Percentiles rank a stretch among this genome's conserved stretches.
Conservation (phyloP, 2,797 vertebrate species). For the Natrix natrix region DNA sequence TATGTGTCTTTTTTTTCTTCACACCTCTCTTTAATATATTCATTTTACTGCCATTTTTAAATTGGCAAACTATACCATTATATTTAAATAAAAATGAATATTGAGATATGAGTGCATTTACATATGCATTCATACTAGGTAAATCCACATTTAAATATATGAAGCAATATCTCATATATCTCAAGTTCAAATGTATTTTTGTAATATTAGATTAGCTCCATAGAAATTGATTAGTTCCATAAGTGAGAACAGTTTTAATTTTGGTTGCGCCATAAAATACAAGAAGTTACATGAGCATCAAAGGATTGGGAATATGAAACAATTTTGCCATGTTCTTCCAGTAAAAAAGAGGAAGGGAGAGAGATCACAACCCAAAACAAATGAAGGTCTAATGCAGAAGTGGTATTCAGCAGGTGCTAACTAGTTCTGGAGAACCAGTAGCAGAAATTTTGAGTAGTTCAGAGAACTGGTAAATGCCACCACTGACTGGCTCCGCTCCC, state of each 20-base stretch:
- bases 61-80: background rate
- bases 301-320: constrained; percentile 15
- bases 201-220: background rate
- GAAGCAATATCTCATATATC: background rate
- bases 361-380: background rate
- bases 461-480: too few species aligned
- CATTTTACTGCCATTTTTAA: background rate
- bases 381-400: background rate
- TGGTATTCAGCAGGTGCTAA: too few species aligned
- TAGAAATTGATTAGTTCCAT: constrained; percentile 2
- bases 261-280: background rate
- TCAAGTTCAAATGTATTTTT: background rate
- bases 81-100: background rate
- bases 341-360: rapidly evolving
- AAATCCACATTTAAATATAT: background rate
- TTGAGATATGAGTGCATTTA: background rate
- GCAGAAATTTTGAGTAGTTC: too few species aligned
- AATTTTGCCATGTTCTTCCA: background rate
- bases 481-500: too few species aligned
- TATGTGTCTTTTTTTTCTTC: background rate
- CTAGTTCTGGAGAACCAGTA: too few species aligned
- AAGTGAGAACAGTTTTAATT: constrained; percentile 9
- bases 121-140: background rate
- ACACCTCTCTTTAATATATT: background rate
- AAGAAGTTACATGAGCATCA: constrained; percentile 5